Percentiles rank a stretch among this genome's conserved stretches.
These are phyloP conservation scores for Clupea harengus DNA, from an alignment of 2,113 vertebrate species.

Conservation along the genomic window DNA sequence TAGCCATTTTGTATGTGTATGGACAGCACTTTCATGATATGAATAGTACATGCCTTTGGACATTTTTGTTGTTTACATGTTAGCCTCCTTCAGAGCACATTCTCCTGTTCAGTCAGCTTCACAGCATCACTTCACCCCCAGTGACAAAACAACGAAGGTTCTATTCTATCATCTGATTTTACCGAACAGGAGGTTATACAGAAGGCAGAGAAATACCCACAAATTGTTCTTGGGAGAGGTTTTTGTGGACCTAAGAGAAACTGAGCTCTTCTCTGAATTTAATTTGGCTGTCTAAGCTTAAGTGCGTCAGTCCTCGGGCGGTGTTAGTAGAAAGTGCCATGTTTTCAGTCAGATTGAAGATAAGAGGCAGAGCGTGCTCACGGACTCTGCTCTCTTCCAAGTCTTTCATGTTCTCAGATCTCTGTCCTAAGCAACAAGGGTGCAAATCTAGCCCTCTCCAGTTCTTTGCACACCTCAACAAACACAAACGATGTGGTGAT, in stretches of 20 bases:
- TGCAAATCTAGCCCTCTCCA: not conserved
- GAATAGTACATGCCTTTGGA: not conserved
- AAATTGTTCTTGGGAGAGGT: not conserved
- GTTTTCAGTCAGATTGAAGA: not conserved
- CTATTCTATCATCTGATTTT: not conserved
- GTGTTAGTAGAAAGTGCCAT: not conserved
- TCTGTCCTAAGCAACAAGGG: not conserved
- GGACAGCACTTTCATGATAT: not conserved
- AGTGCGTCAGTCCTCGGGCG: not conserved
- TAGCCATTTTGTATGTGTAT: not conserved
- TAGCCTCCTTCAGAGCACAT: not conserved
- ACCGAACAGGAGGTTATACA: not conserved
- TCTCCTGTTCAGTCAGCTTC: not conserved
- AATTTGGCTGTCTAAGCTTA: not conserved
- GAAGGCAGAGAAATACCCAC: not conserved
- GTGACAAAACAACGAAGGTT: not conserved
- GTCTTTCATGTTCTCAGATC: not conserved
- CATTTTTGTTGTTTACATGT: not conserved
- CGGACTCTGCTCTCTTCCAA: not conserved
- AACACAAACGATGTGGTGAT: not conserved
- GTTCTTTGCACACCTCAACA: not conserved
- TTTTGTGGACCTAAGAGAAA: not conserved
- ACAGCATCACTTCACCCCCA: not conserved
- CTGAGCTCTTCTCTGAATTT: not conserved
- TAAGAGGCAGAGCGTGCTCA: not conserved